phyloP scores from a whole-genome alignment of 2,113 vertebrate species.

The Harpagus bidentatus region DNA sequence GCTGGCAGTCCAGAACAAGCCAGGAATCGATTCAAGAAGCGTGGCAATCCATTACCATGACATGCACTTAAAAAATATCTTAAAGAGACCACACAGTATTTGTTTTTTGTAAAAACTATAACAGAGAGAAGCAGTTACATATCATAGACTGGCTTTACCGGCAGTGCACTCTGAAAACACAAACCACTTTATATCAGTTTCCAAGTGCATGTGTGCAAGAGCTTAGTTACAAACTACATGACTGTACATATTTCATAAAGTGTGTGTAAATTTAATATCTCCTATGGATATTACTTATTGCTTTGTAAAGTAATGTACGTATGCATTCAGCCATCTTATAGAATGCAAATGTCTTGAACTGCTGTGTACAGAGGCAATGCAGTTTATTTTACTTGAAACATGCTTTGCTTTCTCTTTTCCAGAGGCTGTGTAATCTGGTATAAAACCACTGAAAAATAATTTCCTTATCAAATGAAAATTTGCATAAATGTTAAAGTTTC shows the following conservation, averaged over 20 bases:
- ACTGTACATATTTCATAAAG: background rate
- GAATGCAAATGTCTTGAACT: slow-evolving; percentile 14
- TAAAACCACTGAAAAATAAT: slow-evolving; percentile 16
- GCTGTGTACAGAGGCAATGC: slow-evolving; percentile 20
- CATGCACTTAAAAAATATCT: background rate
- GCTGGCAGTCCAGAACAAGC: background rate
- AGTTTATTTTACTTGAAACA: slow-evolving; percentile 52
- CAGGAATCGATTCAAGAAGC: background rate
- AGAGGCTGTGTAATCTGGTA: slow-evolving; percentile 37
- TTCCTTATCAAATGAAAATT: slow-evolving; percentile 23
- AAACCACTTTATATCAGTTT: background rate
- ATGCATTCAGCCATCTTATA: background rate
- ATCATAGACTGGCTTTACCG: background rate
- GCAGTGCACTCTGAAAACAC: background rate
- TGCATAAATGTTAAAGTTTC: slow-evolving; percentile 17
- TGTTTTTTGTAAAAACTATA: background rate
- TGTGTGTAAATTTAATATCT: slow-evolving; percentile 10
- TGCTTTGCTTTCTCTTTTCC: slow-evolving; percentile 35
- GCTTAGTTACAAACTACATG: background rate
- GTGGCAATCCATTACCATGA: background rate
- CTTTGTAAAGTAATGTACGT: slow-evolving; percentile 39
- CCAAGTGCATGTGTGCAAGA: background rate
- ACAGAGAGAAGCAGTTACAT: background rate
- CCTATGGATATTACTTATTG: slow-evolving; percentile 50
- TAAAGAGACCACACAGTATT: background rate